Conservation (phyloP, 2,888 invertebrate species). For the Spilosoma lubricipeda region DNA sequence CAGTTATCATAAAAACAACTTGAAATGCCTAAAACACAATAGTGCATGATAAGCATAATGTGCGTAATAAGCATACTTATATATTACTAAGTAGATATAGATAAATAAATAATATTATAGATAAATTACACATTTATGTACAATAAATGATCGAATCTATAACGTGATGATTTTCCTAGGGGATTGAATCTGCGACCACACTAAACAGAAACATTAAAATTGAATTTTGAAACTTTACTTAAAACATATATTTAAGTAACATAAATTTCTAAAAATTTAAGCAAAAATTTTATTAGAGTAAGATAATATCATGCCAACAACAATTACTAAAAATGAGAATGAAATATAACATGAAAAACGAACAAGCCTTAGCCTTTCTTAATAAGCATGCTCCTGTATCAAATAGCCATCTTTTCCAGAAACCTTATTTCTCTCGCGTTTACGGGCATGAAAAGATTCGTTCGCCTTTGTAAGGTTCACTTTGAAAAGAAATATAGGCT, state of each 20-base stretch:
- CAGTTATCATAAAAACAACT: not conserved
- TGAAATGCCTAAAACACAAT: not conserved
- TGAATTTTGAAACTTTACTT: not conserved
- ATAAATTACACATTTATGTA: too few species aligned
- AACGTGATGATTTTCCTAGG: too few species aligned
- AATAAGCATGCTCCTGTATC: not conserved
- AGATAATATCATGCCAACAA: not conserved
- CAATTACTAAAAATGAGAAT: not conserved
- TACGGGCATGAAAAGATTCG: conserved; percentile 16
- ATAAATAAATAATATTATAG: not conserved
- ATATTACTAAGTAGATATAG: not conserved
- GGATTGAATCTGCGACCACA: too few species aligned
- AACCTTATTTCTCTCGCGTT: conserved; percentile 1
- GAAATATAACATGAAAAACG: not conserved
- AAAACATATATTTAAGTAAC: not conserved
- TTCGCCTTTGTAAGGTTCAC: conserved; percentile 28
- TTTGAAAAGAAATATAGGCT: conserved; percentile 27
- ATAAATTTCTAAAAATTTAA: not conserved
- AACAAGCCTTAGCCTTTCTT: conserved; percentile 10
- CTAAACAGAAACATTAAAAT: too few species aligned
- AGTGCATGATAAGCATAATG: not conserved
- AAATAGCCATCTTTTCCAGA: conserved; percentile 6
- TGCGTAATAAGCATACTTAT: not conserved
- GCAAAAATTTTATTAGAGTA: not conserved
- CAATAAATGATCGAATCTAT: not conserved